Conservation (phyloP, 2,888 invertebrate species). For the Uropetala carovei region DNA sequence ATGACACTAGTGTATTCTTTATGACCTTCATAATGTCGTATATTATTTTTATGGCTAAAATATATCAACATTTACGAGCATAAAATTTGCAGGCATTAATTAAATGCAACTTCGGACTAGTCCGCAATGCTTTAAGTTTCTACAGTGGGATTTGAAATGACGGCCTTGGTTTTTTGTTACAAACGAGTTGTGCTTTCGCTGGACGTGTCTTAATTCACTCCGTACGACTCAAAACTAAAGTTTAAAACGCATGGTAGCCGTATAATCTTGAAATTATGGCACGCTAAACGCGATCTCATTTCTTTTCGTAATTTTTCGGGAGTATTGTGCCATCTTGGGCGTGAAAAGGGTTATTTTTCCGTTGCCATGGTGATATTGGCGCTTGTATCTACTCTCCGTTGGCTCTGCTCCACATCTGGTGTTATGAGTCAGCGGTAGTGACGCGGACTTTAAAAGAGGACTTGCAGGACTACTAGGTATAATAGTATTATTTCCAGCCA, state of each 20-base stretch:
- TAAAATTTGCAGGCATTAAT: too few relatives aligned
- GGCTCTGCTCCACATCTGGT: constrained; percentile 35
- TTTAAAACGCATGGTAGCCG: neutral
- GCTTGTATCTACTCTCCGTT: neutral
- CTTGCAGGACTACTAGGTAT: neutral
- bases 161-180: too few relatives aligned
- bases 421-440: neutral
- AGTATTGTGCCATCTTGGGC: neutral
- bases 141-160: too few relatives aligned
- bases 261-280: neutral
- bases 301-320: neutral
- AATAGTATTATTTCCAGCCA: constrained; percentile 34
- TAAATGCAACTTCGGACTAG: too few relatives aligned
- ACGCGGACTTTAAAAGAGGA: constrained; percentile 35
- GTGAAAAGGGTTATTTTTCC: neutral
- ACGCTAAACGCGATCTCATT: neutral
- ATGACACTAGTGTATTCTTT: too few relatives aligned
- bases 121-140: too few relatives aligned
- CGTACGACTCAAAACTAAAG: too few relatives aligned
- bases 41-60: too few relatives aligned
- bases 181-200: too few relatives aligned
- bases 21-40: too few relatives aligned
- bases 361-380: constrained; percentile 26
- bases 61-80: too few relatives aligned
- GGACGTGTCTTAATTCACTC: too few relatives aligned